Conservation (phyloP, 2,113 vertebrate species). For the Semnornis frantzii region DNA sequence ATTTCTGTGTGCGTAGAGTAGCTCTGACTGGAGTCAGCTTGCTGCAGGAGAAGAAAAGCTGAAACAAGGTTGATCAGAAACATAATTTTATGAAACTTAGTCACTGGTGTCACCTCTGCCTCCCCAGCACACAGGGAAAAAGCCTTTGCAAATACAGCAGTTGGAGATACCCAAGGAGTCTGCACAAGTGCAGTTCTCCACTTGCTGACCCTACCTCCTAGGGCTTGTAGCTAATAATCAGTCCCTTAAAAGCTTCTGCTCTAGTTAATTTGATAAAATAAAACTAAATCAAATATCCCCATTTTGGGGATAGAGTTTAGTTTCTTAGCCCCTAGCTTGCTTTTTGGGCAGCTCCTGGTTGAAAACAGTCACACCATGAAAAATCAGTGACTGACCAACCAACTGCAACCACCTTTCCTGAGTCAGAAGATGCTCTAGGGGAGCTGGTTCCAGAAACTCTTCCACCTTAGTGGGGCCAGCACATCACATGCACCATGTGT, state of each 20-base stretch:
- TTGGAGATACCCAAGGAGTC: too few species aligned
- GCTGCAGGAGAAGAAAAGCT: neutral
- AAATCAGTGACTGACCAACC: neutral
- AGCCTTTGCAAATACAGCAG: neutral
- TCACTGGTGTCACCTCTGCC: neutral
- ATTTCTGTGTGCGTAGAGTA: neutral
- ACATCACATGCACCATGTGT: fast-evolving
- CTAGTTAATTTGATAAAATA: neutral
- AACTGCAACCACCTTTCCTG: too few species aligned
- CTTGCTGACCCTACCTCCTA: neutral
- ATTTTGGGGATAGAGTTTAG: neutral
- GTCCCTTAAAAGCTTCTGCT: neutral
- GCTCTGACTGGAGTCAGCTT: neutral
- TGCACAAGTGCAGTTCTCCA: neutral
- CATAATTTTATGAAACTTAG: neutral
- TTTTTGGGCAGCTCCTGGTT: neutral
- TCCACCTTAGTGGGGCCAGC: neutral
- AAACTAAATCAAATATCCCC: neutral
- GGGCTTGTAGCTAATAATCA: neutral
- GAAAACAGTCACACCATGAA: too few species aligned
- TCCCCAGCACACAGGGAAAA: neutral
- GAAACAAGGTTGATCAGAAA: neutral
- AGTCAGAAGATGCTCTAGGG: neutral
- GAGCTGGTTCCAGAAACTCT: neutral
- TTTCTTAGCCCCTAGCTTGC: neutral